Conservation (phyloP, 2,888 invertebrate genomes). For the Cephus runcator region DNA sequence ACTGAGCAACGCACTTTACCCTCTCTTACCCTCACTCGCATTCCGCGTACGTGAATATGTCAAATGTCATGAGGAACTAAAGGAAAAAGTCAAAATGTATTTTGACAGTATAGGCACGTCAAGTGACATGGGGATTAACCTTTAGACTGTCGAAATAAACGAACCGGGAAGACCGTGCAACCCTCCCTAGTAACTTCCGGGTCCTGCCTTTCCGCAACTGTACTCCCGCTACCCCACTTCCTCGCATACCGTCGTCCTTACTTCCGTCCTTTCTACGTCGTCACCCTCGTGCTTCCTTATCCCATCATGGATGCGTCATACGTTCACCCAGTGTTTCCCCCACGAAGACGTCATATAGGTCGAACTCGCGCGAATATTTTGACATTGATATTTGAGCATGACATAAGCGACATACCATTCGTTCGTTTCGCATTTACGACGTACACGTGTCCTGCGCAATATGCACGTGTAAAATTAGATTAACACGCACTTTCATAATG, state of each 20-base stretch:
- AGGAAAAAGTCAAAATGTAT: background rate
- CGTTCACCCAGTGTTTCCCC: background rate
- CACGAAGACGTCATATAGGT: too few relatives aligned
- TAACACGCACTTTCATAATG: too few relatives aligned
- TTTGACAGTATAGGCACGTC: background rate
- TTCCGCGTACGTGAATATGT: background rate
- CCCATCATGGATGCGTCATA: background rate
- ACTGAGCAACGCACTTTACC: background rate
- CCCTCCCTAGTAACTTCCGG: constrained; percentile 15
- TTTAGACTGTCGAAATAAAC: constrained; percentile 19
- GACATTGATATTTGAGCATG: too few relatives aligned
- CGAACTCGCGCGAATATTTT: too few relatives aligned
- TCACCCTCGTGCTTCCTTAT: background rate
- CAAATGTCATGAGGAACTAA: background rate
- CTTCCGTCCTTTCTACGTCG: background rate
- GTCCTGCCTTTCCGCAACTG: background rate
- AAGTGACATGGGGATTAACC: constrained; percentile 13
- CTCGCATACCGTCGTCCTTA: background rate
- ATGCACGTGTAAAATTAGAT: too few relatives aligned
- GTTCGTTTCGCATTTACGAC: too few relatives aligned
- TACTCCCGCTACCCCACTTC: background rate
- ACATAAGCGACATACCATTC: too few relatives aligned
- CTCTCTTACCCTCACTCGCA: background rate
- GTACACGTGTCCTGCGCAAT: too few relatives aligned
- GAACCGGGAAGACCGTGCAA: constrained; percentile 11